These are phyloP conservation scores for Incurvaria masculella DNA, from an alignment of 2,888 invertebrate genomes.

Conservation along the genomic window DNA sequence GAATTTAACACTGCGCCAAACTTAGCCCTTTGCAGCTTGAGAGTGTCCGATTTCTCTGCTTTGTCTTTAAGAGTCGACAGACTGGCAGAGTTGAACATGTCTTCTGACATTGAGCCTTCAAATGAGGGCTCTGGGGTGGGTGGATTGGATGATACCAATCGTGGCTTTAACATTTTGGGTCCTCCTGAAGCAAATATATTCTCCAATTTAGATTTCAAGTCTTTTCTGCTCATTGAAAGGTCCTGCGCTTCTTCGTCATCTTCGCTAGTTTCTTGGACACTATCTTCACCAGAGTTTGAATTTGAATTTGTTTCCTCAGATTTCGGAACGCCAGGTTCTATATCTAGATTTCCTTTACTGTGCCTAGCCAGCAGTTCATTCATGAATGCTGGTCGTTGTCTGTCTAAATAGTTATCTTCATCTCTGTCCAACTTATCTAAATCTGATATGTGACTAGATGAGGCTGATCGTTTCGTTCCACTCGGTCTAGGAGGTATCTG, in stretches of 20 bases:
- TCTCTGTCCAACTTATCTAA: not conserved
- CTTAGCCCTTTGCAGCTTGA: conserved; percentile 41
- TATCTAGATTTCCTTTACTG: not conserved
- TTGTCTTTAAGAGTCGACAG: conserved; percentile 31
- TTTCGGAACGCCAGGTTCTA: not conserved
- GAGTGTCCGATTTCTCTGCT: conserved; percentile 44
- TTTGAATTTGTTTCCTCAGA: conserved; percentile 23
- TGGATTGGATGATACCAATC: conserved; percentile 37
- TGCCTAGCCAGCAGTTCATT: conserved; percentile 31
- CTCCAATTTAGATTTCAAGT: conserved; percentile 43
- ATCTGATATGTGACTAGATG: not conserved
- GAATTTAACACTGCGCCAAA: conserved; percentile 45
- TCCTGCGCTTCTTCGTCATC: conserved; percentile 26
- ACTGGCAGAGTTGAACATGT: not conserved
- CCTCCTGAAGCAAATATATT: conserved; percentile 34
- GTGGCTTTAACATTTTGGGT: conserved; percentile 30
- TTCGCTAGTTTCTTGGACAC: conserved; percentile 18
- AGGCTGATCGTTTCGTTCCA: not conserved
- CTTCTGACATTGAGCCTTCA: conserved; percentile 28
- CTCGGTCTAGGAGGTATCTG: conserved; percentile 21
- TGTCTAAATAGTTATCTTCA: conserved; percentile 8
- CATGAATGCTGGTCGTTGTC: conserved; percentile 29
- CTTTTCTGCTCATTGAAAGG: conserved; percentile 31
- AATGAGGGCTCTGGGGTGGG: conserved; percentile 38
- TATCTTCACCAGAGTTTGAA: conserved; percentile 27